Base-by-base conservation (phyloP, 1,140 invertebrate species). In the Wasmannia auropunctata region DNA sequence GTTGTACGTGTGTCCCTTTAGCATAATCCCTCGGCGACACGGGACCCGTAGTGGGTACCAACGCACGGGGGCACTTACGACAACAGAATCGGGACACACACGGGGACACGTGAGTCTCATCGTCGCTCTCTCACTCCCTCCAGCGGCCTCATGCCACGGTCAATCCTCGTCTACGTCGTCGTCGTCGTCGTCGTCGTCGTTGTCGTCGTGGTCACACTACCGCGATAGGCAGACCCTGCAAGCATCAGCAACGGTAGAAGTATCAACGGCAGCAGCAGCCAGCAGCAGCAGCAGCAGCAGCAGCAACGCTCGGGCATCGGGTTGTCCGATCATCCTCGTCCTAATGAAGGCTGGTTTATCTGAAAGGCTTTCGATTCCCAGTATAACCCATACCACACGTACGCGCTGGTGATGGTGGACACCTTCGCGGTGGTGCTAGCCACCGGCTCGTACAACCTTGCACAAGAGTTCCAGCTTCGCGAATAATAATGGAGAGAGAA, bases 281-380 rank as follows among this genome's bases (percentile, higher is more conserved):
- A n/a, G n/a, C n/a, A n/a, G n/a, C n/a, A 80, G 91, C 90, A 63
- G 67, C 83, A 86, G 63, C 62, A 86, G 69, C 84, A 81, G 91
- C 90, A 93, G 88, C 67, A 75, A 90, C 89, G 87, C 89, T 90
- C 91, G 91, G 89, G 85, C 93, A 95, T 95, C 94, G 94, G 92
- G 93, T 95, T 95, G 94, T 95, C 95, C 93, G 94, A 95, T 95
- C 95, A 95, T 95, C 94, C 94, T 93, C 93, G 94, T 91, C 92
- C 94, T 95, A 95, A 95, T 95, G 95, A 95, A 95, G 94, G 92
- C 92, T 95, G 94, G 91, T 95, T 95, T 95, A 95, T 95, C 95
- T 95, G 92, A 94, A 83, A 94, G 94, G 92, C 93, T 94, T 94
- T 95, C 95, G 94, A 95, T 95, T 95, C 95, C 92, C 92, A 95